Conservation (phyloP, 1,140 invertebrate genomes). For the Drosophila sucinea region DNA sequence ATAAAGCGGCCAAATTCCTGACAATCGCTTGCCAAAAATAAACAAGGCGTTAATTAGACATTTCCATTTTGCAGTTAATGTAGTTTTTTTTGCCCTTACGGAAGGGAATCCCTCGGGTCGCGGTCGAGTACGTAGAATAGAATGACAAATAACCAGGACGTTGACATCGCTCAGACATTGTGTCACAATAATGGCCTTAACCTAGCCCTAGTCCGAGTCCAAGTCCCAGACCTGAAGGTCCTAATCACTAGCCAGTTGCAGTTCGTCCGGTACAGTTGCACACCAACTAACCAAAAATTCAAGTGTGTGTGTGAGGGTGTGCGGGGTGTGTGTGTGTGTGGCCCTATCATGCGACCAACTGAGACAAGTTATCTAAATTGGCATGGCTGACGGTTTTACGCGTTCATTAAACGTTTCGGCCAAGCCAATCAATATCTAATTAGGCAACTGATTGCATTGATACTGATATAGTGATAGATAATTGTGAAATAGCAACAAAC, state of each 20-base stretch:
- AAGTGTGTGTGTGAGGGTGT: constrained; percentile 9
- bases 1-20: constrained; percentile 11
- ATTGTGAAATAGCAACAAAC: constrained; percentile 54
- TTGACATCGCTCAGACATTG: constrained; percentile 40
- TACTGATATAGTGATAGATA: constrained; percentile 32
- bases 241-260: constrained; percentile 30
- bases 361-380: constrained; percentile 60
- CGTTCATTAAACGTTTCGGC: constrained; percentile 46
- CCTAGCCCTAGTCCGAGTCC: too few relatives aligned
- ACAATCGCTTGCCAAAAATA: constrained; percentile 60
- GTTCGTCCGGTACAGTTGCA: constrained; percentile 5
- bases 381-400: constrained; percentile 33
- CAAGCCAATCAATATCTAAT: constrained; percentile 73
- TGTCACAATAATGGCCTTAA: constrained; percentile 8
- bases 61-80: constrained; percentile 27
- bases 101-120: constrained; percentile 24
- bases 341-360: constrained; percentile 36
- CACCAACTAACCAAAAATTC: not conserved
- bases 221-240: not conserved
- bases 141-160: constrained; percentile 50
- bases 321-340: not conserved
- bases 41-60: constrained; percentile 61
- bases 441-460: constrained; percentile 57
- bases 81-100: not conserved
- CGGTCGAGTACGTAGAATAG: constrained; percentile 9